Base-by-base conservation (phyloP, 1,140 invertebrate genomes). In the Leptinotarsa lineolata region DNA sequence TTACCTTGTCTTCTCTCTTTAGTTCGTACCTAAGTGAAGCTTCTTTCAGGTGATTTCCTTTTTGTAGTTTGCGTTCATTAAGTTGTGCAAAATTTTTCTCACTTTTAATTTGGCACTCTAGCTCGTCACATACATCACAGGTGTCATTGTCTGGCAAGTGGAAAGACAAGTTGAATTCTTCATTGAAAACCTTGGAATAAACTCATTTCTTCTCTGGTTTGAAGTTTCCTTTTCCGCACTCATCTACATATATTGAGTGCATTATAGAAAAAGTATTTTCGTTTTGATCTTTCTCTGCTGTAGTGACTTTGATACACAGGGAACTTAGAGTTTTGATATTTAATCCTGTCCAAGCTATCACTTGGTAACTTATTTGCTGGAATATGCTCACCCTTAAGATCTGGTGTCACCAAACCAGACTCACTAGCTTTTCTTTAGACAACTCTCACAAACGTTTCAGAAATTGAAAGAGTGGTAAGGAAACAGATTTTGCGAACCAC, bases 251-350 rank as follows among this genome's bases (percentile, higher is more conserved):
- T 12, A 73, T 22, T 58, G 54, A 61, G 46, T 61, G 69, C 67
- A 73, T 69, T 15, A 22, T 69, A 12, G 46, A 22, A n/a, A 73
- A 70, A 63, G 48, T 69, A 73, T 60, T 45, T 68, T 6, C 54
- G 61, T 4, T 73, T 68, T 6, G 65, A 54, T 54, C 46, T 54
- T 54, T 54, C 46, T 11, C 15, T 54, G 13, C 46, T 54, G 11
- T 54, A 54, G 46, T 54, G 46, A 11, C 46, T 54, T 54, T 54
- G 8, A 12, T 54, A 61, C 6, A 61, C 18, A 8, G 60, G 60
- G n/a, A 61, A 22, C 20, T 61, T 61, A 4, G 22, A 61, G 18
- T 20, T 61, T 20, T 61, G 60, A 12, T 18, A 20, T 61, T 18
- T 61, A n/a, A 61, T 61, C 22, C 60, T 16, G 18, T n/a, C 18